phyloP scores from a whole-genome alignment of 2,113 vertebrate genomes.

The Centropus unirufus region DNA sequence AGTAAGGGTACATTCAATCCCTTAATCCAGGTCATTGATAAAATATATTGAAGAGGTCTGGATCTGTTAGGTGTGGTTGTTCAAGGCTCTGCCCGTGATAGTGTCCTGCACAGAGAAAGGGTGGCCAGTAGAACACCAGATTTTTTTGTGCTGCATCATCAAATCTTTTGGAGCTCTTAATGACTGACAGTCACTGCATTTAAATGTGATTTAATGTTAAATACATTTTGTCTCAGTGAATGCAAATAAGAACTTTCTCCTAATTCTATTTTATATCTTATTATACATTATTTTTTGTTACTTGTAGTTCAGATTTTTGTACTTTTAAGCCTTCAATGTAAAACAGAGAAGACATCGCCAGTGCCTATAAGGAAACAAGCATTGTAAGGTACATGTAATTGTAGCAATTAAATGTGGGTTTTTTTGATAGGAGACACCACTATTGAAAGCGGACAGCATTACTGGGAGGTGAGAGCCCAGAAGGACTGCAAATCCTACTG shows the following conservation, averaged over 20 bases:
- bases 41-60: too few species aligned
- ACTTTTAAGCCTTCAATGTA: neutral
- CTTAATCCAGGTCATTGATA: too few species aligned
- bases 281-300: neutral
- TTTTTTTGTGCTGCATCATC: neutral
- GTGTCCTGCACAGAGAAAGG: neutral
- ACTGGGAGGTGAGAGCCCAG: slow-evolving; percentile 92
- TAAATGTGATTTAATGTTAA: neutral
- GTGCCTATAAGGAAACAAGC: neutral
- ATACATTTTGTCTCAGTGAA: neutral
- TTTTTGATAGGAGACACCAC: slow-evolving; percentile 85
- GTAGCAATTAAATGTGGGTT: neutral
- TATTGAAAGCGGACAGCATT: slow-evolving; percentile 86
- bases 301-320: neutral
- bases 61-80: neutral
- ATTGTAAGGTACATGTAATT: neutral
- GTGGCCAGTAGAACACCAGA: neutral
- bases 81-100: neutral
- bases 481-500: slow-evolving; percentile 93
- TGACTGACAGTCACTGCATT: neutral
- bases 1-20: too few species aligned
- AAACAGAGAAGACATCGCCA: neutral
- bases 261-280: neutral
- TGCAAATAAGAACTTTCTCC: neutral
- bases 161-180: neutral